Conservation (phyloP, 1,140 invertebrate genomes). For the Sarcophaga bullata region DNA sequence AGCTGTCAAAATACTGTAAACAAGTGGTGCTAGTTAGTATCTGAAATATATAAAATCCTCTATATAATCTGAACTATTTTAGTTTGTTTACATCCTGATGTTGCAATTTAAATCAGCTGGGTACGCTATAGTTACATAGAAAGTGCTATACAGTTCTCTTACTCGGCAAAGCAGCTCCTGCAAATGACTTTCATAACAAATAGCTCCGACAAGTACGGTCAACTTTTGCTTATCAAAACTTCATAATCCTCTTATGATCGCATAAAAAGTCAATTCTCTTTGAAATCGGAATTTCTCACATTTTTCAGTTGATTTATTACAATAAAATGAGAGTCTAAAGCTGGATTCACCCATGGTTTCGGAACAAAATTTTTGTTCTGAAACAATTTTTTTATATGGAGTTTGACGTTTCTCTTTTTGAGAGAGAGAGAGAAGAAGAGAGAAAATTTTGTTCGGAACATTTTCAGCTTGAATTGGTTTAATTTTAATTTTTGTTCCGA, state of each 20-base stretch:
- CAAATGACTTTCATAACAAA: too few species aligned
- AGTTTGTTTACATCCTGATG: not conserved
- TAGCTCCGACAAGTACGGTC: not conserved
- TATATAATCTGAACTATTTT: constrained; percentile 12
- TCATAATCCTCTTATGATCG: not conserved
- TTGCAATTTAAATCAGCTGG: not conserved
- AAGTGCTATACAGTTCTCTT: too few species aligned
- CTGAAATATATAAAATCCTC: not conserved
- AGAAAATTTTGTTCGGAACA: too few species aligned
- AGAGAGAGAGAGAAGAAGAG: too few species aligned
- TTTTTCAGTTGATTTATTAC: not conserved
- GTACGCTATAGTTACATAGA: too few species aligned
- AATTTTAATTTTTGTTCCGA: too few species aligned
- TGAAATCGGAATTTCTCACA: not conserved
- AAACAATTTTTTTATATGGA: too few species aligned
- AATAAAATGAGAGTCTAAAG: not conserved
- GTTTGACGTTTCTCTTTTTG: too few species aligned
- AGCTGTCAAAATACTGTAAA: constrained; percentile 27
- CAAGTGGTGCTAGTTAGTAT: not conserved
- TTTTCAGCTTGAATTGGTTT: too few species aligned
- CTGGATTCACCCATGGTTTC: too few species aligned
- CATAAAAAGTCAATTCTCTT: not conserved
- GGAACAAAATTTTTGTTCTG: too few species aligned
- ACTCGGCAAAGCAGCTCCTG: too few species aligned
- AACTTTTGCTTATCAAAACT: not conserved